Evolutionary conservation across 2,113 vertebrate genomes (phyloP), one percentile per base, ranked within the genome.

Genomic region (Solea solea): DNA sequence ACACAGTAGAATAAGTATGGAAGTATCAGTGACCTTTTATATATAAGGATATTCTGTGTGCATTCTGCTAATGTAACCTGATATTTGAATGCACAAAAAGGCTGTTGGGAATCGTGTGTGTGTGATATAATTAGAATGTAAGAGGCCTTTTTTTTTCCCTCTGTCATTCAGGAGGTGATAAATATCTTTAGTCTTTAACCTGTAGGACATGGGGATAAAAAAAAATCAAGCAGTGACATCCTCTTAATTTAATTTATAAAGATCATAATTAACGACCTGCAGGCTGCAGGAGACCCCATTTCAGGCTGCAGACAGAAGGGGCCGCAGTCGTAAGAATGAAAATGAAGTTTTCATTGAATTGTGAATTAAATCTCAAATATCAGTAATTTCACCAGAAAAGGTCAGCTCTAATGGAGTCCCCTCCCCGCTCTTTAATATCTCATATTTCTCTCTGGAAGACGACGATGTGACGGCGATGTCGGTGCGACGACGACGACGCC

Each of bases 321-420:
- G 86, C 62, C 87, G 62, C 41, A 70, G 84, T 89, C 74, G 72
- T 84, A 87, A 82, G 90, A 91, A 91, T 93, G 89, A 91, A 92
- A 91, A 90, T 81, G 81, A 93, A 90, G 86, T 93, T 94, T 93
- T 93, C 91, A 93, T 91, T 88, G 86, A 92, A 90, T 92, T 93
- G 64, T 40, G 87, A 93, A 93, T 92, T 91, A 93, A 93, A 92
- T 90, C 89, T 93, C 89, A 94, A 93, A 94, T 93, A 94, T 93
- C 92, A 93, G 93, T 93, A 91, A 93, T 93, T 91, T 91, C 91
- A 90, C 21, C 87, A 89, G 85, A 86, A 94, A 94, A 94, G 93
- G 93, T 94, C 93, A 94, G 83, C 82, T 80, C 87, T 94, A 93
- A 94, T 92, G 87, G 90, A 93, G 90, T 91, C 72, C 86, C 21